A percentile compares a stretch with the other conserved stretches of the same genome.
Conservation (phyloP, 1,140 invertebrate species). For the Brachystomella parvula region DNA sequence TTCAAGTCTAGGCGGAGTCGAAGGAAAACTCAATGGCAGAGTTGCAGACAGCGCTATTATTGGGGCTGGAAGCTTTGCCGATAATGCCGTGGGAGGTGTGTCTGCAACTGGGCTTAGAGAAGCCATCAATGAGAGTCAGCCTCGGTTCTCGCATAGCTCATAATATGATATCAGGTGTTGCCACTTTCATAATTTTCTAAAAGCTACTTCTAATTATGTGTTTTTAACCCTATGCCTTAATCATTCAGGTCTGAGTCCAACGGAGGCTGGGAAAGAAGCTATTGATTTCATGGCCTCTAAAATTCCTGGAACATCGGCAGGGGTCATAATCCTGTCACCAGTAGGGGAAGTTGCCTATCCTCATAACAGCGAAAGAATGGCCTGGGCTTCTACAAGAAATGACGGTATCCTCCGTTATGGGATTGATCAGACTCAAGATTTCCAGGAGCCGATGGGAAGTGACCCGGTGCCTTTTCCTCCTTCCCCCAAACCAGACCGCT, state of each 20-base stretch:
- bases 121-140: slow-evolving; percentile 62
- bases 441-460: neutral
- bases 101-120: slow-evolving; percentile 71
- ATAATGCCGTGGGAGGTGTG: slow-evolving; percentile 59
- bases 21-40: slow-evolving; percentile 68
- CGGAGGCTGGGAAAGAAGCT: neutral
- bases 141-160: slow-evolving; percentile 62
- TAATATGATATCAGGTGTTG: slow-evolving; percentile 54
- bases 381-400: slow-evolving; percentile 43
- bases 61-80: slow-evolving; percentile 64
- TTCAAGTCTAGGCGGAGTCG: slow-evolving; percentile 54
- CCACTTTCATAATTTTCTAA: neutral
- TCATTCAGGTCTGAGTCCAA: slow-evolving; percentile 15
- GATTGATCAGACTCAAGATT: neutral
- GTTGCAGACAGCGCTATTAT: slow-evolving; percentile 69
- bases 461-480: neutral
- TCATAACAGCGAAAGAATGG: slow-evolving; percentile 46
- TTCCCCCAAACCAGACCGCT: too few relatives aligned
- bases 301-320: slow-evolving; percentile 42
- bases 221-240: neutral
- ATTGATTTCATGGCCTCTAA: slow-evolving; percentile 15
- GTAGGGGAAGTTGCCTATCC: slow-evolving; percentile 42
- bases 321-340: slow-evolving; percentile 41
- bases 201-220: neutral
- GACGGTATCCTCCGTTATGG: neutral